Percentiles rank a stretch among this genome's conserved stretches.
These are phyloP conservation scores for Bos javanicus DNA, from an alignment of 2,113 vertebrate genomes.

Conservation along the genomic window DNA sequence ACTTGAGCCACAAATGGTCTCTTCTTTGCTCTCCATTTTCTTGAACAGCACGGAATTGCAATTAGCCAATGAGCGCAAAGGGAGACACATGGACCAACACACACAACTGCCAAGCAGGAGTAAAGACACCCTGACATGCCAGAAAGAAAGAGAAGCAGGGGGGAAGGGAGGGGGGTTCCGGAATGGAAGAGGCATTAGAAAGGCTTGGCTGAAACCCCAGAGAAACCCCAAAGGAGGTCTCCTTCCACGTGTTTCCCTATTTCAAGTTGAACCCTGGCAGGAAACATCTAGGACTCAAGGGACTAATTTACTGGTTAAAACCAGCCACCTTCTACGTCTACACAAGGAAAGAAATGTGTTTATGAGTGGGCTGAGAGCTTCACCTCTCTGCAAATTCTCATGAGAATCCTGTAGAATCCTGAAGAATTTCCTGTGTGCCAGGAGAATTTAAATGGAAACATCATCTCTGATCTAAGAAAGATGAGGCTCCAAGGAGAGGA, in stretches of 20 bases:
- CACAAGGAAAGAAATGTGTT: not conserved
- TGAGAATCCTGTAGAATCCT: not conserved
- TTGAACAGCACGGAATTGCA: not conserved
- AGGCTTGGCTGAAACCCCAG: too few species aligned
- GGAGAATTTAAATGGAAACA: not conserved
- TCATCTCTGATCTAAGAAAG: not conserved
- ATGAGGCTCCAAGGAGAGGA: not conserved
- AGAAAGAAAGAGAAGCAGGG: not conserved
- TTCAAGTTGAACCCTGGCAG: not conserved
- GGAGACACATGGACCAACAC: not conserved
- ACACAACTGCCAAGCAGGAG: not conserved
- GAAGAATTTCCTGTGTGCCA: not conserved
- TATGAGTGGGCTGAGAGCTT: not conserved
- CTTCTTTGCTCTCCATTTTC: not conserved
- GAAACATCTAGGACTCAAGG: not conserved
- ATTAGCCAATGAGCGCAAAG: not conserved
- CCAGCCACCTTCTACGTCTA: not conserved
- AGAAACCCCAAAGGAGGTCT: not conserved
- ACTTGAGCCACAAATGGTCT: not conserved
- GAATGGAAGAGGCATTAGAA: fast-evolving
- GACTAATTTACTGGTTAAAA: not conserved
- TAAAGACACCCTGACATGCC: not conserved
- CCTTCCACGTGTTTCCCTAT: fast-evolving
- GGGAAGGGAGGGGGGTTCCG: fast-evolving
- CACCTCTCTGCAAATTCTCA: not conserved